Base-by-base conservation (phyloP, 2,113 vertebrate species). In the Laterallus jamaicensis region DNA sequence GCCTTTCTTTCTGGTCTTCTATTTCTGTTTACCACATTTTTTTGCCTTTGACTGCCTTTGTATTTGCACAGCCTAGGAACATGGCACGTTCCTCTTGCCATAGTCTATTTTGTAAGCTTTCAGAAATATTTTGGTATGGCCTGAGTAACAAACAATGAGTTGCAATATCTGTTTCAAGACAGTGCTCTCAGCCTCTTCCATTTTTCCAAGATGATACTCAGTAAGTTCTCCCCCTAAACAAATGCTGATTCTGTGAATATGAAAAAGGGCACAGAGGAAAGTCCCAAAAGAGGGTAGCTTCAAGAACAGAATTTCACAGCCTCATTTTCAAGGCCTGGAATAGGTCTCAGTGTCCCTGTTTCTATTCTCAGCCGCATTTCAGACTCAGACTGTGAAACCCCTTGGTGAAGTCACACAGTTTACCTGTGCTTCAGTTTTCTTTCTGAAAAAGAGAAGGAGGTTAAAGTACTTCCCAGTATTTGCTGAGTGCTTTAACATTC, bases 1-100 rank as follows among this genome's bases (percentile, higher is more conserved):
- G 71, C 56, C 18, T 93, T 93, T 82, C 60, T 94, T 82, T 94
- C 85, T 90, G 66, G 35, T 29, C 35, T 78, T 85, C 82, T 91
- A 7, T 74, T 92, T 85, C 63, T 91, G 39, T 67, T 91, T 69
- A 83, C 63, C 24, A 55, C 31, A 67, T 86, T 94, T 86, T 86
- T 75, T 86, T 90, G 82, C 52, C 59, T 82, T 87, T 92, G 70
- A 44, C 54, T 90, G 37, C 59, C 42, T 93, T 92, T 82, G 31
- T 60, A 60, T 90, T 90, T 75, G 67, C 18, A 44, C 15, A 78
- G 42, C 32, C 64, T n/a, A 68, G 52, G 42, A 92, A 75, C 12
- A 35, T 11, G 10, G 26, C 47, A 56, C 82, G 80, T 92, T 84
- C 58, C 54, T 68, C 20, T 54, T 78, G 32, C 16, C 35, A 67